Base-by-base conservation (phyloP, 2,888 invertebrate species). In the Therioaphis trifolii region DNA sequence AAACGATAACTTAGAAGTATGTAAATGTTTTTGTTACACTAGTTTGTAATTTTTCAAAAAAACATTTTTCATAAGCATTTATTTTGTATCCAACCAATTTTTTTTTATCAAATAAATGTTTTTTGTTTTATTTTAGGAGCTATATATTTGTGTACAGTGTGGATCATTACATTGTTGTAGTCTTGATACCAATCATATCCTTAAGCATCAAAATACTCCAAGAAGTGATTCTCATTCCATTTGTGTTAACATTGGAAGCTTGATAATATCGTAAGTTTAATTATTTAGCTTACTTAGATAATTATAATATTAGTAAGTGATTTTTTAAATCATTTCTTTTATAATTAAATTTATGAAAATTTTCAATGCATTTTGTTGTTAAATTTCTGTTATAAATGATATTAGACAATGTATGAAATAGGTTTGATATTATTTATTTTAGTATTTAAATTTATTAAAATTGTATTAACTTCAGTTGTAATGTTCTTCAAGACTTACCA, bases 131-230 rank as follows among this genome's bases (percentile, higher is more conserved):
- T 85, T 85, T 7, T 72, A 88, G 87, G 86, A 86, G 21, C 74
- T 86, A 75, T 95, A 94, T 94, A 91, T 96, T 89, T 96, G 96
- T 87, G 89, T 96, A 85, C 92, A 93, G 86, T 96, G 96, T 88
- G 96, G 94, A 3, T 89, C 93, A 66, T 93, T 94, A 87, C 91
- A 93, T 29, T 96, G 96, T 88, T 94, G 94, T 2, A 90, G 93
- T 75, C 89, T 90, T 7, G 90, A 91, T 76, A 92, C 92, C 87
- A 90, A 92, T 86, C 95, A 96, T 89, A 94, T 94, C 0, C 88
- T 93, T 35, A 90, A 92, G 85, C 96, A 96, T 89, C 94, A 90
- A 88, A 90, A 92, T 88, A 93, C 92, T 1, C 93, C 94, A 0
- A 93, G 92, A 87, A 95, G 94, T 0, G 95, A 95, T 88, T 91